phyloP scores from a whole-genome alignment of 2,888 invertebrate species.

The Vesta saturnalis region DNA sequence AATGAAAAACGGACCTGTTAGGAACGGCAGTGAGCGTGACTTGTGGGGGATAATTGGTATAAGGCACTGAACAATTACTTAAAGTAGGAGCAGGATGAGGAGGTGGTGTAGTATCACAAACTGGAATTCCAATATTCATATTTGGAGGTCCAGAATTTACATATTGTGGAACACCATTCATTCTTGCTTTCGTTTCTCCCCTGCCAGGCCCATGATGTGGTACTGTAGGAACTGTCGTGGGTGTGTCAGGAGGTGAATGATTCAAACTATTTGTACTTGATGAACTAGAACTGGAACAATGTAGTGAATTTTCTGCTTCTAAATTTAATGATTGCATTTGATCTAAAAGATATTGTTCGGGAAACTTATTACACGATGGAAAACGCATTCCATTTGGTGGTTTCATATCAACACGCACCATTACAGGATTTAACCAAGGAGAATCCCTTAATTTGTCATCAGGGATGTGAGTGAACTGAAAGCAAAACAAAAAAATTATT shows the following conservation, averaged over 20 bases:
- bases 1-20: conserved; percentile 56
- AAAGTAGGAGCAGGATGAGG: conserved; percentile 63
- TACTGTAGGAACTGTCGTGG: conserved; percentile 62
- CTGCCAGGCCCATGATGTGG: conserved; percentile 52
- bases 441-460: conserved; percentile 71
- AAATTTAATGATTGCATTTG: conserved; percentile 64
- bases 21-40: conserved; percentile 48
- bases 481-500: no score
- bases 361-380: conserved; percentile 33
- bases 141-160: conserved; percentile 34
- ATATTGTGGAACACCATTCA: conserved; percentile 54
- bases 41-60: conserved; percentile 62
- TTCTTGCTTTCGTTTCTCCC: conserved; percentile 46
- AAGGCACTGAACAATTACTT: conserved; percentile 64
- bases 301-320: conserved; percentile 63
- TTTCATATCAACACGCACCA: conserved; percentile 43
- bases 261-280: conserved; percentile 65
- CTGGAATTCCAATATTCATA: conserved; percentile 33
- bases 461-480: conserved; percentile 70
- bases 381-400: conserved; percentile 56
- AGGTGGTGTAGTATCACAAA: conserved; percentile 60
- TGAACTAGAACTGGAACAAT: conserved; percentile 66
- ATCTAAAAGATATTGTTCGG: conserved; percentile 58
- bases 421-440: conserved; percentile 45
- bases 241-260: conserved; percentile 69